phyloP scores from a whole-genome alignment of 2,113 vertebrate species.

The Nymphicus hollandicus region DNA sequence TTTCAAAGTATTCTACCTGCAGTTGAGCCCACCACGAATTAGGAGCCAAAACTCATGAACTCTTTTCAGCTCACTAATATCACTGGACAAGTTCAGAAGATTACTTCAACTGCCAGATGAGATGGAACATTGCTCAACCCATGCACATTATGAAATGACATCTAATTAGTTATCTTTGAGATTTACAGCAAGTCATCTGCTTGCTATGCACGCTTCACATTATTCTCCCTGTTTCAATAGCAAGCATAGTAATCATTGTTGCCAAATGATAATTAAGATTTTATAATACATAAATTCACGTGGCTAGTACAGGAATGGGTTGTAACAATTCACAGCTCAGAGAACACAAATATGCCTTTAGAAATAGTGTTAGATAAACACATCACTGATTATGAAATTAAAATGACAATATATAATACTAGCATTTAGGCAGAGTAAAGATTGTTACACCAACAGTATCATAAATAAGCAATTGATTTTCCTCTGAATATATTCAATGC shows the following conservation, averaged over 20 bases:
- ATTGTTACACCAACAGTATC: not conserved
- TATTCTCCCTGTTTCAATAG: conserved; percentile 1
- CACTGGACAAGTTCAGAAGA: not conserved
- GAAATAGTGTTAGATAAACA: not conserved
- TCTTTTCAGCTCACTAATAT: not conserved
- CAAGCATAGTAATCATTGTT: not conserved
- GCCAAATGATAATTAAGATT: not conserved
- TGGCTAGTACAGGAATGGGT: not conserved
- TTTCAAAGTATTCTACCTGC: not conserved
- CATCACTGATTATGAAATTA: not conserved
- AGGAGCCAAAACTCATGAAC: not conserved
- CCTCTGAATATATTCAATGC: not conserved
- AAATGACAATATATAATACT: not conserved
- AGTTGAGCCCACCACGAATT: not conserved
- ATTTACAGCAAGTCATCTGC: not conserved
- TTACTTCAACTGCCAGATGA: not conserved
- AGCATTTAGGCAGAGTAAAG: not conserved
- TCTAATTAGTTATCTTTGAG: not conserved
- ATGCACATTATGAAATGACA: not conserved
- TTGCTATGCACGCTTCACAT: not conserved
- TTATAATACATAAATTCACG: not conserved
- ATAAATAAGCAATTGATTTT: not conserved
- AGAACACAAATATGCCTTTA: not conserved
- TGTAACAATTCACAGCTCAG: not conserved
- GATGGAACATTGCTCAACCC: not conserved